These are phyloP conservation scores for Chiridota heheva DNA, from an alignment of 35 echinoderm and acorn worm genomes.

Conservation along the genomic window DNA sequence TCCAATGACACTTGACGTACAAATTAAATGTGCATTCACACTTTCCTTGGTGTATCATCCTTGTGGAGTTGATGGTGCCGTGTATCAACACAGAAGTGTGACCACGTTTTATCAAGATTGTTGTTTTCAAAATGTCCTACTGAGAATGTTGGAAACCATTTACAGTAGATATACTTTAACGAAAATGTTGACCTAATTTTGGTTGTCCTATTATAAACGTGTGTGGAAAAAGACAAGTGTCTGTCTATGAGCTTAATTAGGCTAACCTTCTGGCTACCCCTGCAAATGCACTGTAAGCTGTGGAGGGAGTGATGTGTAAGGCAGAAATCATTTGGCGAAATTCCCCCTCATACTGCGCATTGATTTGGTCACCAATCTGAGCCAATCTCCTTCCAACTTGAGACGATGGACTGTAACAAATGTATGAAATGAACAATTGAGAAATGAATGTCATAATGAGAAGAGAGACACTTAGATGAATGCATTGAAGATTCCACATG, in stretches of 20 bases:
- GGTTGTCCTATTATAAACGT: too few relatives aligned
- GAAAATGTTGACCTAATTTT: too few relatives aligned
- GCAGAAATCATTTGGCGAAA: conserved; percentile 81
- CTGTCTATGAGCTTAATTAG: background rate
- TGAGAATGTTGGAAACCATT: too few relatives aligned
- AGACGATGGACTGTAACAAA: conserved; percentile 62
- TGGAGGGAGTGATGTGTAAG: conserved; percentile 89
- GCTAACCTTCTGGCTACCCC: conserved; percentile 86
- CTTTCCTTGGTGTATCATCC: too few relatives aligned
- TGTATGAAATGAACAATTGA: background rate
- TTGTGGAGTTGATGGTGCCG: too few relatives aligned
- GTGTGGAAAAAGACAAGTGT: background rate
- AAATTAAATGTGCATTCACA: too few relatives aligned
- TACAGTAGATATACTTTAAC: too few relatives aligned
- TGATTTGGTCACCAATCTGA: conserved; percentile 96
- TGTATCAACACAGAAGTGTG: too few relatives aligned
- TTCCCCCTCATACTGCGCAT: conserved; percentile 79
- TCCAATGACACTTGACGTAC: too few relatives aligned
- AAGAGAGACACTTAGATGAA: background rate
- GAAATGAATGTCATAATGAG: background rate
- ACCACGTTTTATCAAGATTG: too few relatives aligned
- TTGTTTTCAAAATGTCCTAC: too few relatives aligned
- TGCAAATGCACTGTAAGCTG: conserved; percentile 95
- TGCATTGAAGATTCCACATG: background rate
- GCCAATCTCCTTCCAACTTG: conserved; percentile 82